Evolutionary conservation across 2,888 invertebrate species (phyloP).

Genomic region (Chouioia cunea): DNA sequence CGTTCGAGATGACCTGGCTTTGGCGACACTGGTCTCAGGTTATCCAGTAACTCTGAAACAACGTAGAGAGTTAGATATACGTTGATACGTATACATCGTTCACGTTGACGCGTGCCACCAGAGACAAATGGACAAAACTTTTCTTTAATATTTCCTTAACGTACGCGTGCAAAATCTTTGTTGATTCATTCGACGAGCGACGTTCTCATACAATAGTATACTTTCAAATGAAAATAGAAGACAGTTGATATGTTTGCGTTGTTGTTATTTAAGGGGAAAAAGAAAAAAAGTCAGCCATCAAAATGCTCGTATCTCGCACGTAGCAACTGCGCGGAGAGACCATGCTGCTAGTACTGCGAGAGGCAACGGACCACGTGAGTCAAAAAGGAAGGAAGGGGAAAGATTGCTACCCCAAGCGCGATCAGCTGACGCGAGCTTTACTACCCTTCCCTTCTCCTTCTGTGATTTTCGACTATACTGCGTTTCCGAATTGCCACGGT

Average conservation of each 20-base stretch:
- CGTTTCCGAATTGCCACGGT: neutral
- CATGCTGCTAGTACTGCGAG: neutral
- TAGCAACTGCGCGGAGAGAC: neutral
- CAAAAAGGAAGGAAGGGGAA: neutral
- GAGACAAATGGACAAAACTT: too few relatives aligned
- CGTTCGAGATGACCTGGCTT: conserved; percentile 83
- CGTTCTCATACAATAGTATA: too few relatives aligned
- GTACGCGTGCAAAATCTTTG: too few relatives aligned
- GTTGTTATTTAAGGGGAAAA: too few relatives aligned
- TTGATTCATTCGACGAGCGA: too few relatives aligned
- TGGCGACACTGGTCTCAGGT: conserved; percentile 85
- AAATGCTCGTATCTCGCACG: neutral
- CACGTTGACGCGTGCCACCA: too few relatives aligned
- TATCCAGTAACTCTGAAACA: conserved; percentile 84
- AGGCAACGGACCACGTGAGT: neutral
- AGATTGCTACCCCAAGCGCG: neutral
- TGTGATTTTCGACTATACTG: neutral
- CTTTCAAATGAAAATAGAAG: too few relatives aligned
- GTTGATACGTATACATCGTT: neutral
- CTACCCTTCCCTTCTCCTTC: neutral
- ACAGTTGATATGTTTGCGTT: too few relatives aligned
- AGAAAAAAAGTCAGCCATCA: too few relatives aligned
- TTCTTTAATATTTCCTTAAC: too few relatives aligned
- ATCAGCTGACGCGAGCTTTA: neutral
- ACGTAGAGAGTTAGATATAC: too few relatives aligned